Percentiles rank a stretch among this genome's conserved stretches.
phyloP scores from a whole-genome alignment of 2,113 vertebrate species.

The Xiphorhynchus elegans region DNA sequence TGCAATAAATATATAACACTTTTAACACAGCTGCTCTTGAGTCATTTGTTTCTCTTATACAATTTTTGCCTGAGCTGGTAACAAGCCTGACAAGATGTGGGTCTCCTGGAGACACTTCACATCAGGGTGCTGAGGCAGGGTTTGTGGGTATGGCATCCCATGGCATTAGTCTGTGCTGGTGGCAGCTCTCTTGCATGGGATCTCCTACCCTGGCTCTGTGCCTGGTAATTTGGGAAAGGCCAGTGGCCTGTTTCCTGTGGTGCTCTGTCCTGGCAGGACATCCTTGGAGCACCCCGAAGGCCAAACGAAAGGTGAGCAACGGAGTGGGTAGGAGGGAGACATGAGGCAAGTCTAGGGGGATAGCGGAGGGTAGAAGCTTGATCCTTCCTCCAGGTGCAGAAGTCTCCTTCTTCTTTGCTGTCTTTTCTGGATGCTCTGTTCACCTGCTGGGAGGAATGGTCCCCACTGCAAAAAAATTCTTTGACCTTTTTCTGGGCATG shows the following conservation, averaged over 20 bases:
- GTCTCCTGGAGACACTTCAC: neutral
- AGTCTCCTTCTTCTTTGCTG: rapidly evolving
- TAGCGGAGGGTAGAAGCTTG: neutral
- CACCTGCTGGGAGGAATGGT: neutral
- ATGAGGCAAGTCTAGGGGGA: neutral
- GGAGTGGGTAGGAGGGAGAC: neutral
- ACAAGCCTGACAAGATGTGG: neutral
- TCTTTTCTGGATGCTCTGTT: neutral
- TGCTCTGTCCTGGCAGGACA: neutral
- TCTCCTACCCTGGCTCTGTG: neutral
- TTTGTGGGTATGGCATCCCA: rapidly evolving
- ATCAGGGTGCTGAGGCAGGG: neutral
- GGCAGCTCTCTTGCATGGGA: neutral
- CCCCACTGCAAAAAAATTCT: neutral
- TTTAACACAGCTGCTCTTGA: slow-evolving; percentile 54
- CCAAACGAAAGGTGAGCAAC: neutral
- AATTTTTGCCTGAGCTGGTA: neutral
- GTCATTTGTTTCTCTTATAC: slow-evolving; percentile 13
- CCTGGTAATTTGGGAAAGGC: neutral
- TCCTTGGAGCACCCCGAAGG: rapidly evolving
- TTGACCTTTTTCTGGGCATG: neutral
- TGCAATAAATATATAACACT: slow-evolving; percentile 76
- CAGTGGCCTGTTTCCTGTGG: neutral
- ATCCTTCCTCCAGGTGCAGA: neutral
- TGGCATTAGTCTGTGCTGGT: neutral